Evolutionary conservation across 64 coral and sea anemone species (phyloP), one percentile per base, ranked within the genome.

Genomic region (Orbicella faveolata): DNA sequence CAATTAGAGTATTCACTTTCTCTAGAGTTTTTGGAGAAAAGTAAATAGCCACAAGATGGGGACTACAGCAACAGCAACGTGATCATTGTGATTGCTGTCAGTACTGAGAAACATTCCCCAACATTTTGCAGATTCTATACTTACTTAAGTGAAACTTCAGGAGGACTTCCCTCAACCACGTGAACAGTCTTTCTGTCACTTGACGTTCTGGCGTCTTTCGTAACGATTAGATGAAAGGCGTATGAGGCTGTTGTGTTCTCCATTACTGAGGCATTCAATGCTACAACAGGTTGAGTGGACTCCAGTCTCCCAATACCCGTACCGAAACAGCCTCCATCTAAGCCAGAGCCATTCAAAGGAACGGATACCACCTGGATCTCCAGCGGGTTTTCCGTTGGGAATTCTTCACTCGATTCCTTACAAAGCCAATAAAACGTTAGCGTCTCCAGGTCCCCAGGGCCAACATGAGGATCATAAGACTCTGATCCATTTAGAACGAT

Each of bases 381-480:
- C 6, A 26, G 10, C 17, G 34, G 23, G 57, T 63, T 34, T 19
- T 36, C 25, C 10, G 10, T 81, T 63, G 79, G 55, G 59, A 81
- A 81, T 3, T 62, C 79, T 9, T 81, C 79, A 35, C 62, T 23
- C 17, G 57, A 81, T 35, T 14, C 63, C 79, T 63, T 81, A 63
- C 79, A 81, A 34, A 81, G 54, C 79, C 79, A 81, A 34, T 63
- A 33, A 63, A 81, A 81, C 30, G 26, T 81, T 12, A 81, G 19
- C 25, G 79, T 33, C 4, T 81, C 54, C n/a, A 81, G 26, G 2
- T 30, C 30, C 62, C 79, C 79, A 6, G 54, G n/a, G 5, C 79
- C 79, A n/a, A 61, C 54, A 63, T 81, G 79, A 64, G 79, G 79
- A 81, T 81, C 79, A 18, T 81, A 64, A 4, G 79, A 81, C 26